These are phyloP conservation scores for Cettia cetti DNA, from an alignment of 2,113 vertebrate species.

Conservation along the genomic window DNA sequence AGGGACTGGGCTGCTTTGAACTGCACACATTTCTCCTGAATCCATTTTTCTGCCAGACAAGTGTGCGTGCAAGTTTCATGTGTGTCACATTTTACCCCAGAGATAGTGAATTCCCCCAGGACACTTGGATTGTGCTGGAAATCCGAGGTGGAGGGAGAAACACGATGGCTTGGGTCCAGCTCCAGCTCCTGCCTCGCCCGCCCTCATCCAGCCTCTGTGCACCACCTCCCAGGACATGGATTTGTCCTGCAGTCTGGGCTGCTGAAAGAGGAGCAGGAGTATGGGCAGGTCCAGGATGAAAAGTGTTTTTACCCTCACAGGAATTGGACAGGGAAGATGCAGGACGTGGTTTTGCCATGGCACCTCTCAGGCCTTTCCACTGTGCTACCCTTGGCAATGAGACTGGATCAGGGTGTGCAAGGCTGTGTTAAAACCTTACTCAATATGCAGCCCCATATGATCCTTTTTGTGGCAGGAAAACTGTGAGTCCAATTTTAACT, in stretches of 20 bases:
- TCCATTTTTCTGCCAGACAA: not conserved
- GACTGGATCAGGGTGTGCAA: not conserved
- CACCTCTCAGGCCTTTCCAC: not conserved
- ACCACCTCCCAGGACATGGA: fast-evolving
- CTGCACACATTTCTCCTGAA: not conserved
- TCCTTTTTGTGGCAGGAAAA: not conserved
- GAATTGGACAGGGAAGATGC: not conserved
- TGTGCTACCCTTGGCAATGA: not conserved
- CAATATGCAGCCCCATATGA: fast-evolving
- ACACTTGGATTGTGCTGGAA: not conserved
- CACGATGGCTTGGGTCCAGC: not conserved
- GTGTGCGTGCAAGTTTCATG: fast-evolving
- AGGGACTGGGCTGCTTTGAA: not conserved
- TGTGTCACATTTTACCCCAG: not conserved
- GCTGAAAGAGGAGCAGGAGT: not conserved
- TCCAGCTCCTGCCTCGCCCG: not conserved
- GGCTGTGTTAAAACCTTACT: not conserved
- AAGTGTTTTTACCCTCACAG: not conserved
- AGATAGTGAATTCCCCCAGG: not conserved
- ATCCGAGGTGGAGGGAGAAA: fast-evolving
- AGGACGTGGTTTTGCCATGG: fast-evolving
- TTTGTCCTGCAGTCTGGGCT: not conserved
- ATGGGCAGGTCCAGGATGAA: not conserved
- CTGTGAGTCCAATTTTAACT: not conserved
- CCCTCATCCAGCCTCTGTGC: not conserved